phyloP scores from a whole-genome alignment of 1,140 invertebrate species.

The Chionoecetes opilio region DNA sequence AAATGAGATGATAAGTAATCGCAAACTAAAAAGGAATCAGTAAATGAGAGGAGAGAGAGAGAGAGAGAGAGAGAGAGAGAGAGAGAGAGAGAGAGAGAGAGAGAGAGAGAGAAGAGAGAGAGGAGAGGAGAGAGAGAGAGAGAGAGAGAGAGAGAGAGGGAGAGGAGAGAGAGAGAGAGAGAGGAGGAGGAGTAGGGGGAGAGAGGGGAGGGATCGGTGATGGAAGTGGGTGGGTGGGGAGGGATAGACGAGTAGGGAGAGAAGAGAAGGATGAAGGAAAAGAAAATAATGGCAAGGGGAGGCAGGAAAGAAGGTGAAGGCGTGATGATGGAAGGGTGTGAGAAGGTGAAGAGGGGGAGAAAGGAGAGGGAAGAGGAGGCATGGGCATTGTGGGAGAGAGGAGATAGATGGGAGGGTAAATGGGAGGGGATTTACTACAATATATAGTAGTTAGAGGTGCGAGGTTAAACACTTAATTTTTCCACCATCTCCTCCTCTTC shows the following conservation, averaged over 20 bases:
- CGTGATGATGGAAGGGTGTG: not conserved
- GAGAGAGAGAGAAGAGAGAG: not conserved
- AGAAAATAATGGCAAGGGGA: not conserved
- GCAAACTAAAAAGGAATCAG: no score
- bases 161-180: not conserved
- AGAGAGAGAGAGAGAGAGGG: conserved; percentile 34
- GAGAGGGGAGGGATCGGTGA: not conserved
- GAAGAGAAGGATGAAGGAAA: not conserved
- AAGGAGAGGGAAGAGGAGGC: not conserved
- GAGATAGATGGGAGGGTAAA: no score
- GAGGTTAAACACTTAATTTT: no score
- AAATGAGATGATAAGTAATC: no score
- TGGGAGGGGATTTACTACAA: no score
- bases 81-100: not conserved
- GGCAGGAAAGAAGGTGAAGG: not conserved
- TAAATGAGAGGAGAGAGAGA: not conserved
- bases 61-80: not conserved
- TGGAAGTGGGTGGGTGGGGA: not conserved
- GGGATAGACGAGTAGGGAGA: not conserved
- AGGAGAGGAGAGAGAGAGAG: conserved; percentile 23
- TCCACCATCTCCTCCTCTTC: conserved; percentile 20
- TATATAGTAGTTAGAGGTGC: no score
- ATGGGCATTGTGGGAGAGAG: no score
- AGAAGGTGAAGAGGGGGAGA: not conserved
- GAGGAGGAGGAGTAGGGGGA: not conserved